A percentile compares a stretch with the other conserved stretches of the same genome.
phyloP scores from a whole-genome alignment of 2,113 vertebrate genomes.

The Beaufortia kweichowensis region DNA sequence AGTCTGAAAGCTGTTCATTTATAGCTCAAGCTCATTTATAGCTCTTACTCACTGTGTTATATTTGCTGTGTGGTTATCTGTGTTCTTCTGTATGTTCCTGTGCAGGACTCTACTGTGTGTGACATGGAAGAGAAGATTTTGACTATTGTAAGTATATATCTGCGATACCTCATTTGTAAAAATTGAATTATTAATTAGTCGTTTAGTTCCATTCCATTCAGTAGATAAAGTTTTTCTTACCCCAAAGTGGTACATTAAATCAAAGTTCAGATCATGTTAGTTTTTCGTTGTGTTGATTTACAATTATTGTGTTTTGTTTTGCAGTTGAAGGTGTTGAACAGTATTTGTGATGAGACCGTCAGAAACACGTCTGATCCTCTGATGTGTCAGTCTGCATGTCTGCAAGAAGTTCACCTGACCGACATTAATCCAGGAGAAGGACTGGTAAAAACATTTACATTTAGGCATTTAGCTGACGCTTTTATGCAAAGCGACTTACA shows the following conservation, averaged over 20 bases:
- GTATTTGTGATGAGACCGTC: slow-evolving; percentile 87
- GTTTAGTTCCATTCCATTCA: no score
- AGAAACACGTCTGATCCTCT: slow-evolving; percentile 80
- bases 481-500: no score
- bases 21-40: slow-evolving; percentile 57
- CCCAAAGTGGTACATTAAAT: not conserved
- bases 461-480: no score
- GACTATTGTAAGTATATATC: slow-evolving; percentile 84
- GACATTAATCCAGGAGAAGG: slow-evolving; percentile 87
- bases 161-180: not conserved
- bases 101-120: slow-evolving; percentile 88
- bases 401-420: slow-evolving; percentile 88
- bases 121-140: slow-evolving; percentile 98
- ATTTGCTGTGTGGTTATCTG: not conserved
- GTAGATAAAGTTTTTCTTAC: not conserved
- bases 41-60: slow-evolving; percentile 58
- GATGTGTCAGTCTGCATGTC: slow-evolving; percentile 79
- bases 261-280: not conserved
- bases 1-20: slow-evolving; percentile 65
- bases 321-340: slow-evolving; percentile 87
- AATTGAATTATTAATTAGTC: no score
- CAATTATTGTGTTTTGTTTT: slow-evolving; percentile 45
- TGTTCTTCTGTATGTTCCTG: slow-evolving; percentile 59
- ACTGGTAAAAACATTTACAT: slow-evolving; percentile 80
- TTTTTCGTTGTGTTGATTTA: slow-evolving; percentile 28